Evolutionary conservation across 1,140 invertebrate genomes (phyloP).

Genomic region (Drosophila kikkawai): DNA sequence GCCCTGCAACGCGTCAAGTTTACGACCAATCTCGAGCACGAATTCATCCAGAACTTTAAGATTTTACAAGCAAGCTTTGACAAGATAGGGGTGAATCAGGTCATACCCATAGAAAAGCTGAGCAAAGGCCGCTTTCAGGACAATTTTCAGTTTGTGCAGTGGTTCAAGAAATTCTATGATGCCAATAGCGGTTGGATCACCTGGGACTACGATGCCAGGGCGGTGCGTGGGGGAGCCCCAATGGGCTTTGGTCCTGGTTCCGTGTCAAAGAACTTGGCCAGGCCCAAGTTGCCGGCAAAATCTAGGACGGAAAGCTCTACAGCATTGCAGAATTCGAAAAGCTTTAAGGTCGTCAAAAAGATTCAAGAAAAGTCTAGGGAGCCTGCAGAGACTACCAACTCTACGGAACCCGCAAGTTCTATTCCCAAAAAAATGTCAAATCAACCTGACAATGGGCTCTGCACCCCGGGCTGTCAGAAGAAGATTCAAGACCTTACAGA

Average conservation of each 20-base stretch:
- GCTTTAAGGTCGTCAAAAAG: no score
- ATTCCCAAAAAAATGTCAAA: no score
- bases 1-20: conserved; percentile 98
- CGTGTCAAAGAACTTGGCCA: no score
- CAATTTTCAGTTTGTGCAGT: conserved; percentile 99
- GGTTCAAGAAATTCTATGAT: conserved; percentile 95
- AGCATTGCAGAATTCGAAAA: no score
- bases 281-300: not conserved
- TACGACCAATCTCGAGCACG: conserved; percentile 98
- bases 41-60: conserved; percentile 99
- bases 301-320: no score
- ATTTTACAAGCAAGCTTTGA: conserved; percentile 97
- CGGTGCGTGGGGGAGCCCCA: not conserved
- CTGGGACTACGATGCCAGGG: not conserved
- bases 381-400: no score
- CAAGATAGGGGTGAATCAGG: conserved; percentile 99
- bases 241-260: not conserved
- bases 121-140: conserved; percentile 99
- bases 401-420: not conserved
- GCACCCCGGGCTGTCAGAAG: not conserved
- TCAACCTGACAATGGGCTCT: no score
- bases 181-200: not conserved
- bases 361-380: no score
- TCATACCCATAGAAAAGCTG: conserved; percentile 98
- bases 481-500: not conserved